Evolutionary conservation across 1,140 invertebrate genomes (phyloP), one percentile per base, ranked within the genome.

Genomic region (Drosophila obscura): DNA sequence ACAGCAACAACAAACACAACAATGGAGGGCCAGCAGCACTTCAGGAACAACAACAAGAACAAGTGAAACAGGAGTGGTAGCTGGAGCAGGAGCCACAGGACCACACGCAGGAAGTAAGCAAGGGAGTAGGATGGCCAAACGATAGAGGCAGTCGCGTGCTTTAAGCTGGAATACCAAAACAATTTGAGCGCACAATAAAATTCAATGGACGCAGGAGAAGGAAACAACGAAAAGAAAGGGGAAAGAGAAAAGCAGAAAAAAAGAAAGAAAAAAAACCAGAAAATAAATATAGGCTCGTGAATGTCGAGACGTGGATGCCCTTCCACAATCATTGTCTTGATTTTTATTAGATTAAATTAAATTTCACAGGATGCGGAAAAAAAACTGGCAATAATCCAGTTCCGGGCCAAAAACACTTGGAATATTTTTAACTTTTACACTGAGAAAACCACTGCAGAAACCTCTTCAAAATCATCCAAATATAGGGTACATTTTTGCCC

Each of bases 81-180:
- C 13, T 9, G 39, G 9, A 57, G 61, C 22, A 53, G 31, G 45
- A 59, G 73, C 48, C 50, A 45, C 51, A 55, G 48, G 26, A 64
- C 58, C 51, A 64, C 57, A 69, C 35, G 35, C 35, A 39, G 35
- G 1, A 13, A 35, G 9, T 9, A 35, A 11, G 31, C 2, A 2
- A 35, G 31, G 60, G 28, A 53, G 50, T 3, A 16, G 22, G 46
- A 11, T 39, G 11, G 35, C 11, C 31, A 35, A 4, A 35, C 31
- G 41, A 55, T 49, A 48, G 45, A 57, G 53, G 74, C 74, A 82
- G 74, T 88, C 76, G 83, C 83, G 83, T 89, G 83, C 83, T 88
- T 88, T 80, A 88, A 88, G 83, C 83, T 74, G 82, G 83, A 88
- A 88, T 88, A 88, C 84, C 76, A 88, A 88, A 88, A 88, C 83